Evolutionary conservation across 2,113 vertebrate species (phyloP), one percentile per base, ranked within the genome.

Genomic region (Budorcas taxicolor): DNA sequence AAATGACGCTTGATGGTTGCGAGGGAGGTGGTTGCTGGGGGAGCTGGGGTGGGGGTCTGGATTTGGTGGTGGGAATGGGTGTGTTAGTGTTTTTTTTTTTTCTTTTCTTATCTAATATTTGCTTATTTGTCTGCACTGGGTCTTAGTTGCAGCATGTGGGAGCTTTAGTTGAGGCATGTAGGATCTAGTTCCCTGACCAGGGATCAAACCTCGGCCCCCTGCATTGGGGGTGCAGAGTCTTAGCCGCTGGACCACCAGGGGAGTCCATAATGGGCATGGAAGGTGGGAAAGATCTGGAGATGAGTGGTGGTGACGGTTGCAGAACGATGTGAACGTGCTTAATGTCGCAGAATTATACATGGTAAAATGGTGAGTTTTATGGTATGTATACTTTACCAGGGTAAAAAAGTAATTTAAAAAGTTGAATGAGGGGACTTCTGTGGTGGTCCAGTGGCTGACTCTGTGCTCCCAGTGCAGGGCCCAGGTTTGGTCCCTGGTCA

Each of bases 1-100:
- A 94, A 60, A 78, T 87, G 94, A 97, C 6, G n/a, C 83, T 89
- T 95, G 76, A 90, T 93, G 80, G 12, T 90, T 96, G 80, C 57
- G 33, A n/a, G 91, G 33, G 45, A 76, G 29, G 25, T 36, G 53
- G 71, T 86, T 55, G 43, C 27, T 40, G 62, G 78, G 16, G 23
- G 43, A n/a, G 74, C 36, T 76, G 53, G 55, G 74, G 43, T 1
- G 0, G 40, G 13, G 10, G 62, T 55, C 81, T 83, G 52, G 52
- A n/a, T 53, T 27, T 83, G 33, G 81, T 83, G 21, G 81, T 55
- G 81, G 21, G 47, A 64, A 64, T 33, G 3, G 17, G 31, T 23
- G 47, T 53, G 43, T 94, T 50, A 13, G 58, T 80, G 23, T 81
- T 97, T 85, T 76, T 97, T 76, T 97, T 92, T 19, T 17, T 31